These are phyloP conservation scores for Atta cephalotes DNA, from an alignment of 1,140 invertebrate genomes.

Conservation along the genomic window DNA sequence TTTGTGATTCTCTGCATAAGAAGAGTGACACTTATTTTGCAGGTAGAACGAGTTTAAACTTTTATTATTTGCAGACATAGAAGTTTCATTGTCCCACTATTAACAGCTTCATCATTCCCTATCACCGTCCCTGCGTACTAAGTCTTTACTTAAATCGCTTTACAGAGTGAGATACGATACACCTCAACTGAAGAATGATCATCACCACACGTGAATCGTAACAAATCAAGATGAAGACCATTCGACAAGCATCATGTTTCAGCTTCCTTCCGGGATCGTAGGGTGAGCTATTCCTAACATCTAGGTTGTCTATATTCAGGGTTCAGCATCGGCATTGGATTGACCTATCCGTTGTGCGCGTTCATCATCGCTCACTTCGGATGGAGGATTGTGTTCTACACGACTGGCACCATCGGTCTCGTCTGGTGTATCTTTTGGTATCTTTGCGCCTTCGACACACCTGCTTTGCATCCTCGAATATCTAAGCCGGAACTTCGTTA, in stretches of 20 bases:
- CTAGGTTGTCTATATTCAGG: constrained; percentile 87
- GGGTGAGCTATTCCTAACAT: constrained; percentile 85
- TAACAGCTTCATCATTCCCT: constrained; percentile 78
- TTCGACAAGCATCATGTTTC: constrained; percentile 85
- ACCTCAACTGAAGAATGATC: constrained; percentile 71
- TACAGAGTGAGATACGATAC: constrained; percentile 79
- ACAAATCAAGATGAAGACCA: constrained; percentile 76
- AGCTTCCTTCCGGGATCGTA: constrained; percentile 82
- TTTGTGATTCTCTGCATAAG: constrained; percentile 37
- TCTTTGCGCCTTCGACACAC: constrained; percentile 91
- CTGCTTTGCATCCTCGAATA: constrained; percentile 91
- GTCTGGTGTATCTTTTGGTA: constrained; percentile 91
- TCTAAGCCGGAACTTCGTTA: constrained; percentile 89
- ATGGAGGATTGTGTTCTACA: constrained; percentile 90
- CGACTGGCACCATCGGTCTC: constrained; percentile 90
- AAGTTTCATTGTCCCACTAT: constrained; percentile 85
- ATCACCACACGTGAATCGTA: constrained; percentile 76
- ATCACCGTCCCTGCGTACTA: constrained; percentile 81
- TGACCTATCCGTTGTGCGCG: constrained; percentile 90
- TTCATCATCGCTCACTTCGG: constrained; percentile 90
- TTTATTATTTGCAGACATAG: constrained; percentile 83
- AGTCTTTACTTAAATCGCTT: constrained; percentile 85
- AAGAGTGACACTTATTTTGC: constrained; percentile 54
- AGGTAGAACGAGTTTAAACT: constrained; percentile 52
- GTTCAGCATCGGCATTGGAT: constrained; percentile 91